Evolutionary conservation across 2,888 invertebrate genomes (phyloP).

Genomic region (Drosophila formosana): DNA sequence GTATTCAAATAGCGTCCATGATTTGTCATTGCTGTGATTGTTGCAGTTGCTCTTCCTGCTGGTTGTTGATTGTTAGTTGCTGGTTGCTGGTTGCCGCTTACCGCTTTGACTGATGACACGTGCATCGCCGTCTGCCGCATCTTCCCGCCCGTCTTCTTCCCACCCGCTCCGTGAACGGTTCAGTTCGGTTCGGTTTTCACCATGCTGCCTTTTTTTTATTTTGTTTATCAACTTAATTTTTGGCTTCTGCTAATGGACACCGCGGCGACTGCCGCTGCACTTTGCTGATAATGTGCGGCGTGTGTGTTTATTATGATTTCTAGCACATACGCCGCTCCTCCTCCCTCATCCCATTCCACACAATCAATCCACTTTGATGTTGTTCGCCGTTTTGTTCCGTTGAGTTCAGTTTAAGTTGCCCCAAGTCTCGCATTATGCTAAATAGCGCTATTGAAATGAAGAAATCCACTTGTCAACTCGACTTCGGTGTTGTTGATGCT

Average conservation of each 20-base stretch:
- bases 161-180: not conserved
- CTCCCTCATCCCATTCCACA: not conserved
- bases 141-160: not conserved
- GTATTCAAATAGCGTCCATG: conserved; percentile 20
- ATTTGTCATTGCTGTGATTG: conserved; percentile 13
- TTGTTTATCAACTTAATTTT: conserved; percentile 78
- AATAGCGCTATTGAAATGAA: conserved; percentile 5
- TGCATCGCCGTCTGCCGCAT: conserved; percentile 31
- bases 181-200: conserved; percentile 49
- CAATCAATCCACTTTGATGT: conserved; percentile 36
- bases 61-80: conserved; percentile 5
- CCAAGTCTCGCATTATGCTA: conserved; percentile 25
- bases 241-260: conserved; percentile 74
- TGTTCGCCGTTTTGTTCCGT: not conserved
- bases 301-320: conserved; percentile 80
- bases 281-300: conserved; percentile 76
- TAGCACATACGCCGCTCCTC: conserved; percentile 33
- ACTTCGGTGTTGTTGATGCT: not conserved
- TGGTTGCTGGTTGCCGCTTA: conserved; percentile 38
- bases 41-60: conserved; percentile 3
- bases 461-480: conserved; percentile 7
- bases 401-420: not conserved
- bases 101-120: conserved; percentile 63
- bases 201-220: conserved; percentile 62
- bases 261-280: conserved; percentile 55